These are phyloP conservation scores for Daubentonia madagascariensis DNA, from an alignment of 2,113 vertebrate species.

Conservation along the genomic window DNA sequence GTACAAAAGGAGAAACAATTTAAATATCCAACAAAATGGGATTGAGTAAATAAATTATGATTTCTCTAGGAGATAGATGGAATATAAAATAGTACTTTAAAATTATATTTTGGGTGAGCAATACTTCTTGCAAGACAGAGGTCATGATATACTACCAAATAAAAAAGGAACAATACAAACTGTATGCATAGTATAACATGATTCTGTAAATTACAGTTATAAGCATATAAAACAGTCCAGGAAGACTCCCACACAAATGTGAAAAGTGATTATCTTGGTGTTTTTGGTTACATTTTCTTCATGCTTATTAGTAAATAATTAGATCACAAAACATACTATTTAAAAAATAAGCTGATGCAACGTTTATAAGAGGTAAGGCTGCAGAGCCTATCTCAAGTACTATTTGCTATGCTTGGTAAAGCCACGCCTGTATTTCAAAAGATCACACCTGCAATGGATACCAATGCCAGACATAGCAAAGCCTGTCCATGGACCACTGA, in stretches of 20 bases:
- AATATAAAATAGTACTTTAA: neutral
- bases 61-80: neutral
- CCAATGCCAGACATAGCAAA: neutral
- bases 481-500: neutral
- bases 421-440: neutral
- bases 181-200: neutral
- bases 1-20: neutral
- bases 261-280: neutral
- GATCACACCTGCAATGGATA: neutral
- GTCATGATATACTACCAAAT: neutral
- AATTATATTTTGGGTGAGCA: neutral
- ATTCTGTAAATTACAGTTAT: neutral
- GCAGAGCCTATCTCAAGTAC: neutral
- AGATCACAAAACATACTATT: neutral
- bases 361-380: neutral
- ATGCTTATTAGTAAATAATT: neutral
- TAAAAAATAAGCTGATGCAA: neutral
- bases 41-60: neutral
- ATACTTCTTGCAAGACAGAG: neutral
- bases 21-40: neutral
- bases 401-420: neutral
- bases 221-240: constrained; percentile 3
- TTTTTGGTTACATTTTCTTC: neutral
- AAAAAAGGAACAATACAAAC: neutral
- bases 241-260: neutral